These are phyloP conservation scores for Drosophila falleni DNA, from an alignment of 2,888 invertebrate genomes.

Conservation along the genomic window DNA sequence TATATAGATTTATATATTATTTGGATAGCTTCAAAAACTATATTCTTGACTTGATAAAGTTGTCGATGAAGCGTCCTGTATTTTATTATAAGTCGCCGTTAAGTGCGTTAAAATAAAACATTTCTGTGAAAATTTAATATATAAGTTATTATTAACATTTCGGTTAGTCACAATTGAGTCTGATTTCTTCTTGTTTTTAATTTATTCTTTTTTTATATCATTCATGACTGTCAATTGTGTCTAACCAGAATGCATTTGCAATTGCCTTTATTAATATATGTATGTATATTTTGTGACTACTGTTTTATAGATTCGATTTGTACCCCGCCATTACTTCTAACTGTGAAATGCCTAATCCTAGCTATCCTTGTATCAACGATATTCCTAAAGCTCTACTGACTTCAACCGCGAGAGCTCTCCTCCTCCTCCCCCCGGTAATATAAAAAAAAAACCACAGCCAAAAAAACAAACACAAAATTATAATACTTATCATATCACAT, in stretches of 20 bases:
- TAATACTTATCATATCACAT: conserved; percentile 9
- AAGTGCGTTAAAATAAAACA: conserved; percentile 69
- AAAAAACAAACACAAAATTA: conserved; percentile 8
- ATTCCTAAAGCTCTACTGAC: conserved; percentile 74
- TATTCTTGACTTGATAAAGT: background rate
- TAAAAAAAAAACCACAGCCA: conserved; percentile 22
- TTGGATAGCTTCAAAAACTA: conserved; percentile 10
- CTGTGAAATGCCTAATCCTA: conserved; percentile 76
- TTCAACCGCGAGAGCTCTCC: conserved; percentile 40
- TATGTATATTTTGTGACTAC: conserved; percentile 71
- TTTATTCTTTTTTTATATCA: conserved; percentile 11
- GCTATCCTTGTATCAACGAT: conserved; percentile 71
- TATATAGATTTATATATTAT: conserved; percentile 1
- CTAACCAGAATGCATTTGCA: conserved; percentile 42
- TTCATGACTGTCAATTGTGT: conserved; percentile 49
- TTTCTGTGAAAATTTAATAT: conserved; percentile 66
- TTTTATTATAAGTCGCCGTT: conserved; percentile 59
- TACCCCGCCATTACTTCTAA: conserved; percentile 73
- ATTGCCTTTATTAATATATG: conserved; percentile 33
- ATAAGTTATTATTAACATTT: conserved; percentile 57
- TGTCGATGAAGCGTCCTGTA: conserved; percentile 25
- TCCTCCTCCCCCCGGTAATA: conserved; percentile 60
- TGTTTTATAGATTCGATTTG: conserved; percentile 76
- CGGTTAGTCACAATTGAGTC: conserved; percentile 49
- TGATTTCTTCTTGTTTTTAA: background rate